Conservation (phyloP, 2,888 invertebrate genomes). For the Dorcus parallelipipedus region DNA sequence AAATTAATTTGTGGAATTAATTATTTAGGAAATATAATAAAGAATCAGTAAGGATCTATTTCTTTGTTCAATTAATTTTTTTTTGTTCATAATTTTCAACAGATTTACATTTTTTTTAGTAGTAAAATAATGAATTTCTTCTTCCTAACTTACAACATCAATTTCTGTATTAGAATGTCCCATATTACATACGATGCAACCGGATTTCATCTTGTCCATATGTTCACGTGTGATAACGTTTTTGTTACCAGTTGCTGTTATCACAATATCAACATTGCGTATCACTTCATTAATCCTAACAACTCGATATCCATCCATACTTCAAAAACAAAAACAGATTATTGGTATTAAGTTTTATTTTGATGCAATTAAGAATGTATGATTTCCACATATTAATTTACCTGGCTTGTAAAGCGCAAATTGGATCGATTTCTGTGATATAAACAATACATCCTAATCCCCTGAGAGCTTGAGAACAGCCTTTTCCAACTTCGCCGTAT, state of each 20-base stretch:
- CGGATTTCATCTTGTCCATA: constrained; percentile 96
- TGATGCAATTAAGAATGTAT: neutral
- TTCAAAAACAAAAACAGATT: constrained; percentile 41
- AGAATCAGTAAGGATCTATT: too few relatives aligned
- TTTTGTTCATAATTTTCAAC: too few relatives aligned
- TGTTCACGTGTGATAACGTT: constrained; percentile 93
- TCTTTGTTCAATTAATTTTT: too few relatives aligned
- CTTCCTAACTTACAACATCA: constrained; percentile 68
- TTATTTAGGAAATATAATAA: too few relatives aligned
- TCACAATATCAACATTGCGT: constrained; percentile 89
- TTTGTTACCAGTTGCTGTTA: constrained; percentile 97
- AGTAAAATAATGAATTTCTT: too few relatives aligned
- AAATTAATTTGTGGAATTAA: too few relatives aligned
- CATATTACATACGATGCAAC: constrained; percentile 95
- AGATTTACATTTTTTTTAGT: too few relatives aligned
- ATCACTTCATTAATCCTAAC: constrained; percentile 93
- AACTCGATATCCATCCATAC: constrained; percentile 96
- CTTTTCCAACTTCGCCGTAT: constrained; percentile 96
- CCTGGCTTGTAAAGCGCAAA: constrained; percentile 95
- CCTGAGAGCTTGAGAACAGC: constrained; percentile 92
- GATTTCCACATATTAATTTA: constrained; percentile 39
- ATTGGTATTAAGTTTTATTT: constrained; percentile 1
- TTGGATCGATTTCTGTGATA: constrained; percentile 95
- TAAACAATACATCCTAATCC: constrained; percentile 92
- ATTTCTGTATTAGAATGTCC: constrained; percentile 96